Evolutionary conservation across 2,113 vertebrate species (phyloP).

Genomic region (Hyla sarda): DNA sequence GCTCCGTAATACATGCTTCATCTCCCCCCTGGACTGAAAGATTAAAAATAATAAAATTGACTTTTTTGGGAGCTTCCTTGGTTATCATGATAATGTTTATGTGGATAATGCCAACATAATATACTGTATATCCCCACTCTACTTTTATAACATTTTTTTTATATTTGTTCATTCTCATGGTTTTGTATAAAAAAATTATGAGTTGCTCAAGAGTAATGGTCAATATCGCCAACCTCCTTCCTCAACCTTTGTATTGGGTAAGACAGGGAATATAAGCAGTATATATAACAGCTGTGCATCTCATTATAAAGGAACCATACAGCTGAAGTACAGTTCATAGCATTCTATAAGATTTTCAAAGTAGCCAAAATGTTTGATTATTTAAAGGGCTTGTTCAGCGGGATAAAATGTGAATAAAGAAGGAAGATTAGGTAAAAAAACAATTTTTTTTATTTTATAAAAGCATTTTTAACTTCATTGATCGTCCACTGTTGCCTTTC

Average conservation of each 20-base stretch:
- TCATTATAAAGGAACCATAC: neutral
- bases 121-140: neutral
- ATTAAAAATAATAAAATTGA: slow-evolving; percentile 11
- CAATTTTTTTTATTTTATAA: no score
- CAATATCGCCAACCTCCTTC: neutral
- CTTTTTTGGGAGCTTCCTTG: neutral
- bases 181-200: neutral
- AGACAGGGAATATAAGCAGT: neutral
- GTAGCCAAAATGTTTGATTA: no score
- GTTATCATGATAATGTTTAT: slow-evolving; percentile 8
- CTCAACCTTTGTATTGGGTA: neutral
- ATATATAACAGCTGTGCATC: neutral
- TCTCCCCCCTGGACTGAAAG: neutral
- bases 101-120: neutral
- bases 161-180: neutral
- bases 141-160: neutral
- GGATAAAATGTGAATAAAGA: no score
- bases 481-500: no score
- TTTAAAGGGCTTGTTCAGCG: no score
- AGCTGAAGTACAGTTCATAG: no score
- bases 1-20: neutral
- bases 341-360: no score
- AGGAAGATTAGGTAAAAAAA: no score
- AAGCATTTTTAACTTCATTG: no score
- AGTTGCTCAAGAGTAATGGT: neutral